phyloP scores from a whole-genome alignment of 2,797 vertebrate genomes.

The Mormyrus proboscirostris region DNA sequence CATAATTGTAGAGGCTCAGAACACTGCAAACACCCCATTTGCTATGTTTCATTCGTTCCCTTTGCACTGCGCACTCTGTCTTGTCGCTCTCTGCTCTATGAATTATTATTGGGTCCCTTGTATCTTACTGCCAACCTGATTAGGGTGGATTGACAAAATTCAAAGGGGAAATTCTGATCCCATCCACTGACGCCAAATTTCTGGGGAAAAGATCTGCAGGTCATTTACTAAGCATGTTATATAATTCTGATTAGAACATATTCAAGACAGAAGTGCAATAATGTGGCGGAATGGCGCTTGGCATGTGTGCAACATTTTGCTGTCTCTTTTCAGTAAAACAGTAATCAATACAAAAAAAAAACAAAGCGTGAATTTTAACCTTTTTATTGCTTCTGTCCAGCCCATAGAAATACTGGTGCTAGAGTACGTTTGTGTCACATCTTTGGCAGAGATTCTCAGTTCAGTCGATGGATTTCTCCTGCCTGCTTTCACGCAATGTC shows the following conservation, averaged over 20 bases:
- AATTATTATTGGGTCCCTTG: not conserved
- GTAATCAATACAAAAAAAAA: slow-evolving; percentile 25
- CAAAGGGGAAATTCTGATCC: not conserved
- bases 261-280: slow-evolving; percentile 49
- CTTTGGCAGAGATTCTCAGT: not conserved
- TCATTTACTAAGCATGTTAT: not conserved
- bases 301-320: slow-evolving; percentile 39
- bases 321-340: slow-evolving; percentile 36
- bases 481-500: not conserved
- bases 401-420: not conserved
- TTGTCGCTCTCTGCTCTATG: not conserved
- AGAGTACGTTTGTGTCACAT: not conserved
- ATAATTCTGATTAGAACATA: slow-evolving; percentile 50
- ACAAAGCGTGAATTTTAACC: slow-evolving; percentile 29
- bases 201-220: slow-evolving; percentile 27
- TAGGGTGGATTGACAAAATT: slow-evolving; percentile 8
- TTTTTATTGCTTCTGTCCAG: slow-evolving; percentile 20
- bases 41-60: not conserved
- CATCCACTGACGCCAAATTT: not conserved
- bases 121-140: not conserved
- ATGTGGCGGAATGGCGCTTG: not conserved
- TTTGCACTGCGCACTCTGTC: not conserved
- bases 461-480: not conserved
- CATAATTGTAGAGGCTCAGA: not conserved
- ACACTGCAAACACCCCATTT: not conserved